phyloP scores from a whole-genome alignment of 2,888 invertebrate genomes.

The Papilio gigon region DNA sequence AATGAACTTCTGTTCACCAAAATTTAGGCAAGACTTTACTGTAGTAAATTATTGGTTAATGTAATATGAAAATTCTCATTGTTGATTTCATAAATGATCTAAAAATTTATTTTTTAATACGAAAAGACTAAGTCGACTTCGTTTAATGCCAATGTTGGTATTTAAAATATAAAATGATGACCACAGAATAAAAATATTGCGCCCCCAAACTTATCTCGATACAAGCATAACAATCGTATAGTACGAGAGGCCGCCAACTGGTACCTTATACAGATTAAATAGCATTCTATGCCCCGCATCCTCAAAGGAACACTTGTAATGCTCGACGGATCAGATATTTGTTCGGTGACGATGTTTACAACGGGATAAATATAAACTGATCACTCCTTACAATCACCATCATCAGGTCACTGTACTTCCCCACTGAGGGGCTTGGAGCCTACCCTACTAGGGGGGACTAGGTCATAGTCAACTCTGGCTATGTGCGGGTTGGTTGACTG shows the following conservation, averaged over 20 bases:
- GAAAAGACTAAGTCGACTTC: neutral
- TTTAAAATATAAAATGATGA: conserved; percentile 25
- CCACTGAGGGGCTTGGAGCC: too few relatives aligned
- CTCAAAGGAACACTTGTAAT: conserved; percentile 70
- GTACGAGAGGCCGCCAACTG: conserved; percentile 53
- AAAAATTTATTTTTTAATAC: neutral
- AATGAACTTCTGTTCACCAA: too few relatives aligned
- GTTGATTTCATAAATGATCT: too few relatives aligned
- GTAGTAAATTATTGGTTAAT: too few relatives aligned
- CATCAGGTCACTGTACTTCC: too few relatives aligned
- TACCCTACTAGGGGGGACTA: too few relatives aligned
- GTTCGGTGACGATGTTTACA: conserved; percentile 53
- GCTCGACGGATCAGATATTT: conserved; percentile 56
- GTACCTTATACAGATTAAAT: conserved; percentile 69
- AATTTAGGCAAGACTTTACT: too few relatives aligned
- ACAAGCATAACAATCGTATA: conserved; percentile 56
- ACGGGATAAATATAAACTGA: conserved; percentile 2
- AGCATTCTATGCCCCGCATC: conserved; percentile 61
- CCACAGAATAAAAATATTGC: conserved; percentile 42
- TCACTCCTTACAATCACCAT: too few relatives aligned
- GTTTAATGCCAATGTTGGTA: neutral
- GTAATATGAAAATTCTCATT: too few relatives aligned
- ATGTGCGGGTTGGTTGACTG: too few relatives aligned
- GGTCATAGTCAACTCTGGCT: too few relatives aligned
- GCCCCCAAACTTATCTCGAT: conserved; percentile 57